Evolutionary conservation across 2,113 vertebrate genomes (phyloP), one percentile per base, ranked within the genome.

Genomic region (Halcyon malimbica): DNA sequence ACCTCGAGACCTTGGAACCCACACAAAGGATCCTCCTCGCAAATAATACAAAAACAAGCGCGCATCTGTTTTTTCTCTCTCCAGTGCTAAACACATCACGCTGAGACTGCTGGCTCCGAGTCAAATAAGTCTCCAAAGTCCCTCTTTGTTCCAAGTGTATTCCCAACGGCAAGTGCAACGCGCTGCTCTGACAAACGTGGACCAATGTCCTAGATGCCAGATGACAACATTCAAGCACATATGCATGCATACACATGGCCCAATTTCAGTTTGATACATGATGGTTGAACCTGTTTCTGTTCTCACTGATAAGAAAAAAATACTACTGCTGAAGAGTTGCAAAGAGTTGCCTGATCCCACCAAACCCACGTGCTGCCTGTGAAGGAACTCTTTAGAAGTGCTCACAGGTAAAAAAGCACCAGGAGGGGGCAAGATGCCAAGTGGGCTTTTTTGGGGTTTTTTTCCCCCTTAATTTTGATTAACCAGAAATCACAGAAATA

Each of bases 11-110:
- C 57, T 42, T 87, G 83, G 77, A 94, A 86, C 25, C 11, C 80
- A 50, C 44, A 85, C 83, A 94, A 94, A 96, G 50, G 53, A 74
- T 87, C 17, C 37, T 92, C 48, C 65, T 91, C 13, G 1, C 53
- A 89, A 93, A 87, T 46, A 84, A 81, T 37, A 84, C 48, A 89
- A 77, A 82, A 84, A 14, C 57, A 94, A 93, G 48, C 31, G 51
- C 9, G 25, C 92, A 93, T 89, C 80, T 96, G 90, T 84, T 92
- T 90, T 89, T 92, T 18, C 59, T 93, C 76, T 83, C 57, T 71
- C 41, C 11, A 10, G 42, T 29, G 54, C 84, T 93, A 86, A 95
- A 86, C 56, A 69, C 71, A 92, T 62, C 63, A 2, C 44, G 63
- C 44, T 63, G 46, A 69, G 54, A 50, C 28, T 77, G 39, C 14